Evolutionary conservation across 2,113 vertebrate genomes (phyloP).

Genomic region (Ammospiza caudacuta): DNA sequence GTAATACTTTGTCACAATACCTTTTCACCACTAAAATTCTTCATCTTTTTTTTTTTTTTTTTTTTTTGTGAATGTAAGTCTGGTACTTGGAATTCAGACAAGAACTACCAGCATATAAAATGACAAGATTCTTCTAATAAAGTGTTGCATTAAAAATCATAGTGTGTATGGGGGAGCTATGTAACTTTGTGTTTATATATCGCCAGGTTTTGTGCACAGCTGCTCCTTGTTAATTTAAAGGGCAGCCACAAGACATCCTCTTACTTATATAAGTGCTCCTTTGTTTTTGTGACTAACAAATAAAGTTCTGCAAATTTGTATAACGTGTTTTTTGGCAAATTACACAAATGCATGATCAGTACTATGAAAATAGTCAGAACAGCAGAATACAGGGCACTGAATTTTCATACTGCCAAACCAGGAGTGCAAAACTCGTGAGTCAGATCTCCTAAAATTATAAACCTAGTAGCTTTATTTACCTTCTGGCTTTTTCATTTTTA

Average conservation of each 20-base stretch:
- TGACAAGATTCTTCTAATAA: not conserved
- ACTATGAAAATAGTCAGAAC: not conserved
- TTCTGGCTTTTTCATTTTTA: conserved; percentile 12
- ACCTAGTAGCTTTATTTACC: not conserved
- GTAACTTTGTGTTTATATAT: not conserved
- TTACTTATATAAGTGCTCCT: not conserved
- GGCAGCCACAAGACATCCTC: not conserved
- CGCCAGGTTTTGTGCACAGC: not conserved
- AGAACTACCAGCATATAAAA: not conserved
- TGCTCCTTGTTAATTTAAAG: not conserved
- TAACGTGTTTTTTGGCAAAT: not conserved
- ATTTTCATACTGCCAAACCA: not conserved
- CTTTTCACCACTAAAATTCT: not conserved
- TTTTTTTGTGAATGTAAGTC: not conserved
- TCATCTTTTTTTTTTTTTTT: not conserved
- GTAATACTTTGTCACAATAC: not conserved
- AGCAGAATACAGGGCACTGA: not conserved
- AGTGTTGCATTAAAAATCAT: not conserved
- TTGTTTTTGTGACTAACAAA: not conserved
- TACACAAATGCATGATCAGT: not conserved
- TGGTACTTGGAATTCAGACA: not conserved
- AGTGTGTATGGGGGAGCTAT: not conserved
- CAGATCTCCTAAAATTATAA: conserved; percentile 27
- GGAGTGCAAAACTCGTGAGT: conserved; percentile 7
- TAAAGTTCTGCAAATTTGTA: not conserved